These are phyloP conservation scores for Falcunculus frontatus DNA, from an alignment of 2,113 vertebrate species.

Conservation along the genomic window DNA sequence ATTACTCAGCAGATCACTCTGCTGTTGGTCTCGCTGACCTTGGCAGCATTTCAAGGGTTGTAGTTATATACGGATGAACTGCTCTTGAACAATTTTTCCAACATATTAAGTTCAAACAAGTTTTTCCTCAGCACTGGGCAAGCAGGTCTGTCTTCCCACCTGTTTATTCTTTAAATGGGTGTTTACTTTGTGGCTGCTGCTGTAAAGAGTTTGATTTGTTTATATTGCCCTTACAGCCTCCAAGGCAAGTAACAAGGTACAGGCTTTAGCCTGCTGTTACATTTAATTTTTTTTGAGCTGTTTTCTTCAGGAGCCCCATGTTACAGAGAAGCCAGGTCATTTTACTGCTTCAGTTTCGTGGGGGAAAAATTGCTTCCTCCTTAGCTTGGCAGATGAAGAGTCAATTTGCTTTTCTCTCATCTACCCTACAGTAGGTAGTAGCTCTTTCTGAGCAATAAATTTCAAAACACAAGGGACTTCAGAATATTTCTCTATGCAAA, in stretches of 20 bases:
- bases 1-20: conserved; percentile 35
- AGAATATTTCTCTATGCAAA: not conserved
- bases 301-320: not conserved
- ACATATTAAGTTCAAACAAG: conserved; percentile 35
- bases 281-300: not conserved
- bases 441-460: not conserved
- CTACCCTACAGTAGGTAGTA: not conserved
- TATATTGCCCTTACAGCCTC: conserved; percentile 4
- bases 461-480: not conserved
- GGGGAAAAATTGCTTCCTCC: not conserved
- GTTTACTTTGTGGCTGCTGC: conserved; percentile 4
- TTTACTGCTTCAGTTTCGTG: not conserved
- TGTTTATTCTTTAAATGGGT: conserved; percentile 27
- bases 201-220: conserved; percentile 33
- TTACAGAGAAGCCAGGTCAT: not conserved
- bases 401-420: not conserved
- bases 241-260: not conserved
- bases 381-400: not conserved
- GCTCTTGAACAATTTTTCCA: conserved; percentile 45
- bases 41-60: conserved; percentile 7
- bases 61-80: conserved; percentile 1
- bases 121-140: not conserved
- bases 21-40: conserved; percentile 2
- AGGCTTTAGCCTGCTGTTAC: not conserved
- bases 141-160: conserved; percentile 24